Evolutionary conservation across 2,888 invertebrate genomes (phyloP).

Genomic region (Agrotis clavis): DNA sequence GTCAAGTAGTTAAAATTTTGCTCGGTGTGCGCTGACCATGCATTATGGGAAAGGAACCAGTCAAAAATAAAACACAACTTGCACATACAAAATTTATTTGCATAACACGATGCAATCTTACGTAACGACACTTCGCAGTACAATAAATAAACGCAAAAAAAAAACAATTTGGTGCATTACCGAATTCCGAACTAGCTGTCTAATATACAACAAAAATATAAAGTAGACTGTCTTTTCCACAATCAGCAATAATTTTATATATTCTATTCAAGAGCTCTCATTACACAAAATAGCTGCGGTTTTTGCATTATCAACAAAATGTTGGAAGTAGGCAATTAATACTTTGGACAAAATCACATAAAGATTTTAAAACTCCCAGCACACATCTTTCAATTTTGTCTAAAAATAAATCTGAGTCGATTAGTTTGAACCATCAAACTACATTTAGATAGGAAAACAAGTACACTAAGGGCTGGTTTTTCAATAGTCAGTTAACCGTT

Average conservation of each 20-base stretch:
- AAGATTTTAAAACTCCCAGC: neutral
- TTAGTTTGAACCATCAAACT: neutral
- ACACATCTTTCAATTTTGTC: constrained; percentile 8
- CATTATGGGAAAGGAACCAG: too few relatives aligned
- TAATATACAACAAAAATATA: constrained; percentile 45
- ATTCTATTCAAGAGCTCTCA: constrained; percentile 57
- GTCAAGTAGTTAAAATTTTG: too few relatives aligned
- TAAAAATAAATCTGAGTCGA: neutral
- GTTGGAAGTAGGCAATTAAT: constrained; percentile 15
- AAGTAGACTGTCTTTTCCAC: constrained; percentile 57
- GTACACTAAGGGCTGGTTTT: too few relatives aligned
- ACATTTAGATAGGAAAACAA: constrained; percentile 5
- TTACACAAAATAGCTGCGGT: constrained; percentile 13
- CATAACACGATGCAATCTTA: constrained; percentile 75
- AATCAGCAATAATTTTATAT: constrained; percentile 55
- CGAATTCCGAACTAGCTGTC: constrained; percentile 61
- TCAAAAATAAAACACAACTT: constrained; percentile 63
- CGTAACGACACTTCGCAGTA: constrained; percentile 67
- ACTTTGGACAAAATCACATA: neutral
- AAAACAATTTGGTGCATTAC: constrained; percentile 70
- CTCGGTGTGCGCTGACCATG: too few relatives aligned
- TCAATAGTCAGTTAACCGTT: too few relatives aligned
- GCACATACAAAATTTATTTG: constrained; percentile 84
- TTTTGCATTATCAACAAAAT: neutral
- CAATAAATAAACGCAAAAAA: constrained; percentile 70